A percentile compares a stretch with the other conserved stretches of the same genome.
phyloP scores from a whole-genome alignment of 2,888 invertebrate species.

The Trilocha varians region DNA sequence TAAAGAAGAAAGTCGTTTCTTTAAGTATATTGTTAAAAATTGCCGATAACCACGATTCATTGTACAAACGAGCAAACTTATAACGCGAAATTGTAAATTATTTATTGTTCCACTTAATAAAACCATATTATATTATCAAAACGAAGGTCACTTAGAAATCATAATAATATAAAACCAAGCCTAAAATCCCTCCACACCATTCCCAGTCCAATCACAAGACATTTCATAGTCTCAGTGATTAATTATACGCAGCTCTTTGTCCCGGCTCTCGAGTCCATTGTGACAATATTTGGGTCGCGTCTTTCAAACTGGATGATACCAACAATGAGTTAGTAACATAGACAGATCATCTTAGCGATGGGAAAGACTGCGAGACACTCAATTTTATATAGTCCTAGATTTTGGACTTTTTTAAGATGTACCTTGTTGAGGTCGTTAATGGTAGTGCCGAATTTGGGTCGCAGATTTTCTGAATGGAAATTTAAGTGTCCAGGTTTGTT shows the following conservation, averaged over 20 bases:
- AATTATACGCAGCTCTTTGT: constrained; percentile 69
- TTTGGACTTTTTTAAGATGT: background rate
- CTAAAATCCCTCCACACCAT: constrained; percentile 19
- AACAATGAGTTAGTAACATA: constrained; percentile 53
- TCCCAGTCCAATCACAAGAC: constrained; percentile 37
- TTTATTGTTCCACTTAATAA: constrained; percentile 3
- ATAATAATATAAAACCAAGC: too few species aligned
- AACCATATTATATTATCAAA: too few species aligned
- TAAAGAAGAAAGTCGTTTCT: too few species aligned
- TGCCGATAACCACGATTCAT: too few species aligned
- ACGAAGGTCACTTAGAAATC: background rate
- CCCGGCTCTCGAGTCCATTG: constrained; percentile 58
- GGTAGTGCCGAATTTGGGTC: background rate
- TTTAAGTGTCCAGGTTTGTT: too few species aligned
- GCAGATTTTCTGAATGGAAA: background rate
- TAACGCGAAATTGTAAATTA: background rate
- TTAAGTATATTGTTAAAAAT: too few species aligned
- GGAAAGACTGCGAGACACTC: constrained; percentile 45
- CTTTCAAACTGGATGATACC: constrained; percentile 46
- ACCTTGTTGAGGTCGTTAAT: background rate
- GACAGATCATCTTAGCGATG: constrained; percentile 55
- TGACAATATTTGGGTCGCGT: constrained; percentile 68
- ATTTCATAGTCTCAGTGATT: constrained; percentile 66
- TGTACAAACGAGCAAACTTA: background rate
- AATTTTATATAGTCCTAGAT: constrained; percentile 1